Percentiles rank a stretch among this genome's conserved stretches.
These are phyloP conservation scores for Ruditapes philippinarum DNA, from an alignment of 1,140 invertebrate genomes.

Conservation along the genomic window DNA sequence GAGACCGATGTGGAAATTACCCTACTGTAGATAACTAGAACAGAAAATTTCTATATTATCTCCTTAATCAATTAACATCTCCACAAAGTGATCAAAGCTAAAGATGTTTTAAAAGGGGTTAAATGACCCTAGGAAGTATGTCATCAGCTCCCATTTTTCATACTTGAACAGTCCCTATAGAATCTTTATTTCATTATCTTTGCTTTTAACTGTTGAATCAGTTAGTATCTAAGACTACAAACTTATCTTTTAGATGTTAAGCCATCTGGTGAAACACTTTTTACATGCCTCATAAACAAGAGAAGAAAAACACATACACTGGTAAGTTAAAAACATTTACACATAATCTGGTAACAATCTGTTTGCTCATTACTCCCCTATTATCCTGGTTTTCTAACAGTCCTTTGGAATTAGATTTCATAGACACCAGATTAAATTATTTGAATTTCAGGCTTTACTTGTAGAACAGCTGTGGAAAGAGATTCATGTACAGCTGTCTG, in stretches of 20 bases:
- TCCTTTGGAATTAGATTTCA: no score
- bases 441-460: no score
- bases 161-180: neutral
- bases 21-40: no score
- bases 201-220: neutral
- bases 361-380: neutral
- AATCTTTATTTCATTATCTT: no score
- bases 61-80: no score
- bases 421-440: no score
- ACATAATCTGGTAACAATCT: slow-evolving; percentile 2
- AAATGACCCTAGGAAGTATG: neutral
- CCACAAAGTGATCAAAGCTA: no score
- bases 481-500: no score
- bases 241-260: neutral
- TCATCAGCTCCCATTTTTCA: neutral
- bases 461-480: no score
- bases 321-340: neutral
- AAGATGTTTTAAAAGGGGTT: no score
- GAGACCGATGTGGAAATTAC: no score
- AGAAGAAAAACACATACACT: neutral
- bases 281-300: slow-evolving; percentile 19
- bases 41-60: no score
- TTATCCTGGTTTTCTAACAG: neutral
- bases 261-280: slow-evolving; percentile 2
- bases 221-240: neutral